Evolutionary conservation across 2,888 invertebrate genomes (phyloP).

Genomic region (Punctoribates punctum): DNA sequence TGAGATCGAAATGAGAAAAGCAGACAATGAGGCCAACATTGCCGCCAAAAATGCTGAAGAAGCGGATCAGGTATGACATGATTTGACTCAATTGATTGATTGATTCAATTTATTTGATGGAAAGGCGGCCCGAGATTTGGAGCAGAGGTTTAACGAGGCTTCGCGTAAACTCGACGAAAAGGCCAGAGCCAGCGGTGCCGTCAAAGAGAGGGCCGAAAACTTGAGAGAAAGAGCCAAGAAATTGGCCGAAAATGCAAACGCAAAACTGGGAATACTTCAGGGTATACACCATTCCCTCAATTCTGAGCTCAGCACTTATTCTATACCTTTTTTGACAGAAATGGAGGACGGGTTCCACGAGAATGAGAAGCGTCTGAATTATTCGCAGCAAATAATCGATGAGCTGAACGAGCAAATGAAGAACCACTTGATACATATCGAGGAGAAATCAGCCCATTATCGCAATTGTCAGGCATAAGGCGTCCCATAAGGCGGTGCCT

Average conservation of each 20-base stretch:
- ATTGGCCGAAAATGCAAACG: constrained; percentile 72
- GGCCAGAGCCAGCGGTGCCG: constrained; percentile 69
- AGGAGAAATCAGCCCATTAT: constrained; percentile 62
- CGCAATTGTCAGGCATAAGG: constrained; percentile 53
- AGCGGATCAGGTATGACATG: constrained; percentile 49
- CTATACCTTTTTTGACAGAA: constrained; percentile 52
- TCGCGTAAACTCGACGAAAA: constrained; percentile 68
- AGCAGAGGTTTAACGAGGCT: constrained; percentile 68
- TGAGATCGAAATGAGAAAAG: constrained; percentile 73
- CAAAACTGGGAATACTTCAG: constrained; percentile 60
- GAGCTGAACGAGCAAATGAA: constrained; percentile 63
- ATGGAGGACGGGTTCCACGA: constrained; percentile 67
- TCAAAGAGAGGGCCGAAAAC: constrained; percentile 72
- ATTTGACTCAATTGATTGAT: background rate
- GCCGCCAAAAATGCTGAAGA: constrained; percentile 65
- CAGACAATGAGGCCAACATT: constrained; percentile 69
- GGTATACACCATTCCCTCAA: constrained; percentile 41
- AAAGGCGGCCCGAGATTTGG: constrained; percentile 56
- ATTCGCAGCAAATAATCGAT: constrained; percentile 62
- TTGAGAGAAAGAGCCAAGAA: constrained; percentile 74
- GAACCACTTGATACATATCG: constrained; percentile 62
- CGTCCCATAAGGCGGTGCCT: no score
- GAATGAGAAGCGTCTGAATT: constrained; percentile 62
- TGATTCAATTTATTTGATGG: background rate
- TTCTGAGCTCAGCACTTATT: background rate